Evolutionary conservation across 2,113 vertebrate genomes (phyloP), one percentile per base, ranked within the genome.

Genomic region (Bombycilla garrulus): DNA sequence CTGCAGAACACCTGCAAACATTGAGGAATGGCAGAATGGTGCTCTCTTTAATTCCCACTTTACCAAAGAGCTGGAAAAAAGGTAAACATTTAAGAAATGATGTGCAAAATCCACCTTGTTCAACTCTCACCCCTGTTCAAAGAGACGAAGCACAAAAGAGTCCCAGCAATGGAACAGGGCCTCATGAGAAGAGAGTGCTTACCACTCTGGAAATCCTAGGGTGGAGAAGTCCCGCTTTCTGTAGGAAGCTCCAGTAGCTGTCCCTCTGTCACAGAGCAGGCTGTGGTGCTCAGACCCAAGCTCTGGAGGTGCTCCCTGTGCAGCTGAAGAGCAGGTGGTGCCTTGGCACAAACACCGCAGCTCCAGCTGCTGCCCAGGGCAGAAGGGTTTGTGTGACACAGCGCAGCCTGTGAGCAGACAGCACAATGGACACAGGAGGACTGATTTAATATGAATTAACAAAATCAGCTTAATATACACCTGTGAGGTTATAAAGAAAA

Each of bases 331-430:
- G 38, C 73, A 47, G 33, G 7, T 0, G 2, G 26, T 60, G 29
- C 35, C 11, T 4, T 0, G 2, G 18, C 54, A 73, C 1, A 3
- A 38, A 15, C 5, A 3, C 23, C 6, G 2, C 40, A 42, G 62
- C 35, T 80, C 35, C 48, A 44, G 60, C 21, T 35, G 33, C 36
- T 51, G 54, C 13, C 16, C 1, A 6, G 28, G n/a, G 28, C 56
- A 84, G 54, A 15, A 69, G 11, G 24, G 29, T 38, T 9, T 4
- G 24, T 28, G 58, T 2, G 4, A 22, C 11, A 13, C 33, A 60
- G 33, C 16, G 15, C 33, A 44, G 61, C 22, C 21, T 40, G 11
- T 11, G 42, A 53, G 42, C 9, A 1, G 50, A 44, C 21, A 61
- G 36, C 22, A 26, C 28, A n/a, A 26, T 1, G 26, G 50, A 12